A percentile compares a stretch with the other conserved stretches of the same genome.
Evolutionary conservation across 2,888 invertebrate genomes (phyloP).

Genomic region (Phasia obesa): DNA sequence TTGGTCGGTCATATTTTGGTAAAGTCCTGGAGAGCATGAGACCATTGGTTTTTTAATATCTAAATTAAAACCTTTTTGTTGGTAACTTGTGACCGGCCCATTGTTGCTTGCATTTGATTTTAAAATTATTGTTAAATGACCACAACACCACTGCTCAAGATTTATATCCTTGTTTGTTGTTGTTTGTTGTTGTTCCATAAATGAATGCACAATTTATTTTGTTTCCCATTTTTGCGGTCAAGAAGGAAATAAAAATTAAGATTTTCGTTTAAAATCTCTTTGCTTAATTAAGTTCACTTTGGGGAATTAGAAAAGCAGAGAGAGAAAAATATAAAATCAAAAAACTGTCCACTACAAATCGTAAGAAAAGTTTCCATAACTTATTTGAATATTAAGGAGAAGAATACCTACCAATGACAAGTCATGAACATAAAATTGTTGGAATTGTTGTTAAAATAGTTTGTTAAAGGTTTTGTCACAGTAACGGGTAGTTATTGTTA

Average conservation of each 20-base stretch:
- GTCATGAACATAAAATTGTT: too few relatives aligned
- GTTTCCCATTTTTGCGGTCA: background rate
- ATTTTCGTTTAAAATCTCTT: conserved; percentile 54
- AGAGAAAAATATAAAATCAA: conserved; percentile 4
- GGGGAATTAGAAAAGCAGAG: background rate
- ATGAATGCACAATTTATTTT: conserved; percentile 53
- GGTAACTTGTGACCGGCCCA: background rate
- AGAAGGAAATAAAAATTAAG: background rate
- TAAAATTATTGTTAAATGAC: conserved; percentile 67
- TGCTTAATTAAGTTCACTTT: conserved; percentile 63
- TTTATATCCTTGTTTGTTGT: conserved; percentile 63
- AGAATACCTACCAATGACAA: too few relatives aligned
- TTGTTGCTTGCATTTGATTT: conserved; percentile 19
- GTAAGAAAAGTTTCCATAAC: conserved; percentile 34
- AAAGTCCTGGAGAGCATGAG: conserved; percentile 9
- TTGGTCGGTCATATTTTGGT: conserved; percentile 21
- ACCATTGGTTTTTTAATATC: conserved; percentile 49
- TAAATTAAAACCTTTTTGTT: conserved; percentile 9
- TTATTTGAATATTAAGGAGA: conserved; percentile 34
- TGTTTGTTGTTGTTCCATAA: conserved; percentile 17
- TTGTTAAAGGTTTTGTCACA: too few relatives aligned
- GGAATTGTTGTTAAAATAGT: too few relatives aligned
- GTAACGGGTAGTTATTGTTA: too few relatives aligned
- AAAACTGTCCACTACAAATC: conserved; percentile 18
- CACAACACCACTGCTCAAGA: conserved; percentile 67